phyloP scores from a whole-genome alignment of 1,140 invertebrate species.

The Bemisia tabaci region DNA sequence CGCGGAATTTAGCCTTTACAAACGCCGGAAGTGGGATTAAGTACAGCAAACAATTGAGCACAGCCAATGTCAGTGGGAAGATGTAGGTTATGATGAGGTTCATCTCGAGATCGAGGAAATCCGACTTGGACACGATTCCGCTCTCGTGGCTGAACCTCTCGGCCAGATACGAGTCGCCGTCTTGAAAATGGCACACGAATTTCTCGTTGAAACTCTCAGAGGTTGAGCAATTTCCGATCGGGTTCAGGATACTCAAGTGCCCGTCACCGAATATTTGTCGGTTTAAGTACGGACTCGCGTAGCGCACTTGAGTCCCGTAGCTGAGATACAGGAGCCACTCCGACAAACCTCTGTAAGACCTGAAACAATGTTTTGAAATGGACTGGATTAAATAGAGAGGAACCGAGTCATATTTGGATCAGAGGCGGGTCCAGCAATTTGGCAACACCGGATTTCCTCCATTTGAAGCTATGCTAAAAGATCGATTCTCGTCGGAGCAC shows the following conservation, averaged over 20 bases:
- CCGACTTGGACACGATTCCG: conserved; percentile 42
- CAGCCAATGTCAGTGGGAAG: conserved; percentile 61
- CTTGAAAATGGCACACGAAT: conserved; percentile 49
- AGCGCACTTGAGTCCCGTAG: conserved; percentile 59
- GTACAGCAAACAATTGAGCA: conserved; percentile 74
- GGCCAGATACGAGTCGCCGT: conserved; percentile 53
- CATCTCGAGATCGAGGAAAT: conserved; percentile 48
- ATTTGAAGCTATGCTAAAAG: no score
- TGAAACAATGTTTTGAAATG: no score
- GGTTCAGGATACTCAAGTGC: conserved; percentile 7
- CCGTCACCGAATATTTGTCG: conserved; percentile 42
- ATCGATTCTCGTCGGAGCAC: no score
- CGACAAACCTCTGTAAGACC: conserved; percentile 44
- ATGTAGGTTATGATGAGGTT: conserved; percentile 73
- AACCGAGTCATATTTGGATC: no score
- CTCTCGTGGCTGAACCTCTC: conserved; percentile 53
- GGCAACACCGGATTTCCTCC: no score
- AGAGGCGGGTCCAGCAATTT: no score
- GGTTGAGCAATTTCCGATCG: conserved; percentile 9
- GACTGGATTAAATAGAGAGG: no score
- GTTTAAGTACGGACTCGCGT: conserved; percentile 55
- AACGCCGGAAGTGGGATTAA: conserved; percentile 71
- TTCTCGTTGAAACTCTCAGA: conserved; percentile 4
- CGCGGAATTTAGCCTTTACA: conserved; percentile 78
- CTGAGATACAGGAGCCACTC: conserved; percentile 68